Evolutionary conservation across 2,113 vertebrate species (phyloP), one percentile per base, ranked within the genome.

Genomic region (Cochlearius cochlearius): DNA sequence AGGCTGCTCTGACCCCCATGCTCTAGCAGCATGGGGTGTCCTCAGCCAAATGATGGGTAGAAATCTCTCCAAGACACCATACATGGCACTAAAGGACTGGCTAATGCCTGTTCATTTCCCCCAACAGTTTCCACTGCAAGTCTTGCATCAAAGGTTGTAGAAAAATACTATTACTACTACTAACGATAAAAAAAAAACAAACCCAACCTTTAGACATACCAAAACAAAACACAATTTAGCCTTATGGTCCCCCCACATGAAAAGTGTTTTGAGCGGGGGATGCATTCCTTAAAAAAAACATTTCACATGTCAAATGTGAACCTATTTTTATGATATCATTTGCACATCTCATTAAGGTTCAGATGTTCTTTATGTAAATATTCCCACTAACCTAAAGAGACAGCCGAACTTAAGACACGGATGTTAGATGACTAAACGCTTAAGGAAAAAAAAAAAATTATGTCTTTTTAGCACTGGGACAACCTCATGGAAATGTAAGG

Each of bases 21-120:
- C 22, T 34, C 55, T 10, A 67, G 32, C 15, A 59, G 10, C 0
- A 0, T 0, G 1, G 15, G 15, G 34, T 0, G 0, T 55, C 66
- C 64, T 73, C 39, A 55, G 64, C 27, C 32, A 49, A 72, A 36
- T 3, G 12, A 52, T 14, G 39, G 30, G 38, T 16, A 81, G n/a
- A 49, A 60, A 49, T 67, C 25, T 82, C 83, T 62, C 34, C 58
- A 52, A 66, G 34, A 63, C 36, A 62, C 21, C 10, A 18, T 15
- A 32, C 4, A 5, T 10, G 16, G 41, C 34, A 83, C 16, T 62
- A 12, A n/a, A 79, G 21, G 34, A 34, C 36, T 50, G 9, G 3
- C 12, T 52, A 84, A 39, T 39, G 26, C 9, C 53, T 50, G 12
- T 34, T 55, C 1, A 1, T 25, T 62, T 56, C 18, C 38, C 25